phyloP scores from a whole-genome alignment of 2,888 invertebrate species.

The Plemyria rubiginata region DNA sequence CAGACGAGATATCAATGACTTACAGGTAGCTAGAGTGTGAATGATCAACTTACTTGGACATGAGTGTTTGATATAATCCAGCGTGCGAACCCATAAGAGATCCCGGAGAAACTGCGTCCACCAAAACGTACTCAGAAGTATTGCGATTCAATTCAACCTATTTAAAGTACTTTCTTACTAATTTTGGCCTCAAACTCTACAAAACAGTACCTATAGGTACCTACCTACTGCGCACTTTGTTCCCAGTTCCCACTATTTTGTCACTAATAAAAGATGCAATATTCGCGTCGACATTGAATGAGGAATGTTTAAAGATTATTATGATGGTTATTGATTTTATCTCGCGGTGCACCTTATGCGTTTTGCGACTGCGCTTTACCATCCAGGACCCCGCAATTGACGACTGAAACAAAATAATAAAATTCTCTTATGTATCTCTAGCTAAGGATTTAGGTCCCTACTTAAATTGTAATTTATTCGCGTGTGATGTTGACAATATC shows the following conservation, averaged over 20 bases:
- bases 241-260: constrained; percentile 29
- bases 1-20: not conserved
- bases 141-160: constrained; percentile 55
- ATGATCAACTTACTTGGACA: constrained; percentile 39
- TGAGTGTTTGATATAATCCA: constrained; percentile 24
- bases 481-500: not conserved
- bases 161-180: constrained; percentile 45
- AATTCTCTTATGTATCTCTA: constrained; percentile 9
- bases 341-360: constrained; percentile 23
- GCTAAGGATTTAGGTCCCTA: not conserved
- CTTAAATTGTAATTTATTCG: not conserved
- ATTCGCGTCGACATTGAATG: constrained; percentile 3
- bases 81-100: constrained; percentile 18
- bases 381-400: constrained; percentile 2
- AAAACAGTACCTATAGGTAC: too few relatives aligned
- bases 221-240: constrained; percentile 45
- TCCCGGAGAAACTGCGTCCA: constrained; percentile 41
- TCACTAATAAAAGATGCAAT: not conserved
- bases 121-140: constrained; percentile 40
- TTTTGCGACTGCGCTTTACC: constrained; percentile 28
- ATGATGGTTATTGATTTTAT: constrained; percentile 29
- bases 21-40: not conserved
- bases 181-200: constrained; percentile 51
- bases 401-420: constrained; percentile 32
- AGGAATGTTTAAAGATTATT: constrained; percentile 10